Evolutionary conservation across 2,113 vertebrate species (phyloP), one percentile per base, ranked within the genome.

Genomic region (Calyptommatus sinebrachiatus): DNA sequence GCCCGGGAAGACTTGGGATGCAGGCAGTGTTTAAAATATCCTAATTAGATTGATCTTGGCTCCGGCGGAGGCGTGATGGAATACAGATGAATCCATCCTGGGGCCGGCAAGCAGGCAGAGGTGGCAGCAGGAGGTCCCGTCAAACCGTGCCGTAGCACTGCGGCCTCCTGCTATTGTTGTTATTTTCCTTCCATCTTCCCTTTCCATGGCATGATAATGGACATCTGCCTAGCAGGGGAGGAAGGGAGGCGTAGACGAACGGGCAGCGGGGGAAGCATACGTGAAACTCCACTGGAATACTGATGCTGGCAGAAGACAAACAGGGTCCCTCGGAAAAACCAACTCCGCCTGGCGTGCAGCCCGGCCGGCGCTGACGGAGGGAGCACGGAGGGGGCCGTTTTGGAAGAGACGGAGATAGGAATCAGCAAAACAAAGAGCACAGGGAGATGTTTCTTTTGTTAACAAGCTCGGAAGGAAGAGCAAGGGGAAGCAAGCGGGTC

Each of bases 1-100:
- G 11, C 81, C 65, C 77, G 76, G 24, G 71, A 74, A 83, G 87
- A 71, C 60, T 88, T 78, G 76, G 81, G 89, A 92, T 77, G 84
- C 91, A 84, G 88, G 90, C 76, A 76, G 88, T 85, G 86, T 92
- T 92, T 92, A 89, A 94, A 92, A 93, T 78, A 88, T 86, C 82
- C 91, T 94, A 92, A 94, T 94, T 92, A 93, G 92, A 94, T 92
- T 74, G 84, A 92, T 91, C 92, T 79, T 82, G 85, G 90, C 89
- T 93, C 87, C 41, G 79, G 91, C 63, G n/a, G 83, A 1, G 11
- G 79, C 22, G 18, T 83, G 84, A 1, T 87, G 77, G 94, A 94
- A 94, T 93, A 91, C 90, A 93, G 93, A 95, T 93, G 78, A 89
- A 93, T 89, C 90, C 88, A 77, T 79, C 78, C 81, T 73, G 61